Conservation (phyloP, 1,140 invertebrate genomes). For the Belonocnema kinseyi region DNA sequence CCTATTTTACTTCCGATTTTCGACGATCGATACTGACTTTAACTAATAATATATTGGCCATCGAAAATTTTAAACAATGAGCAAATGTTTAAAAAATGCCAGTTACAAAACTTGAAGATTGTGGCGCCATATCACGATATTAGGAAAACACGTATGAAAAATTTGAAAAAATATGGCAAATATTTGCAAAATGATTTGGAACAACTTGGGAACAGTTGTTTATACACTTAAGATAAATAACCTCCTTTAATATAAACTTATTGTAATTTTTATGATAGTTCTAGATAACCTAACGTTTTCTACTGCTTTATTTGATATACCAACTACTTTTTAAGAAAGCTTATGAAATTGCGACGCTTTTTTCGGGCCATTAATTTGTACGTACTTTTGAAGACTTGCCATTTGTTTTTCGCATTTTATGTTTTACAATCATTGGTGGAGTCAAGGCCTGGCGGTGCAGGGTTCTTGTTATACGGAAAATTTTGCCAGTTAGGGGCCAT, state of each 20-base stretch:
- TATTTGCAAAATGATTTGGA: not conserved
- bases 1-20: not conserved
- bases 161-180: not conserved
- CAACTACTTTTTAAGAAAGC: too few relatives aligned
- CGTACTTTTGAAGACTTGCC: not conserved
- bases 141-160: not conserved
- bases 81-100: not conserved
- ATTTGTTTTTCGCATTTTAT: constrained; percentile 4
- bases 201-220: constrained; percentile 15
- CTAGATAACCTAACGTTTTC: not conserved
- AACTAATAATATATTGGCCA: not conserved
- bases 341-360: not conserved
- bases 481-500: too few relatives aligned
- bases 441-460: too few relatives aligned
- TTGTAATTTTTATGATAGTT: not conserved
- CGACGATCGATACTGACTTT: not conserved
- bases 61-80: not conserved
- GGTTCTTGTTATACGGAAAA: too few relatives aligned
- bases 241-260: not conserved
- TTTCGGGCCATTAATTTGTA: not conserved
- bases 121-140: not conserved
- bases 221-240: not conserved
- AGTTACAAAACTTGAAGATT: constrained; percentile 10
- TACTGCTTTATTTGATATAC: too few relatives aligned
- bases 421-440: not conserved